phyloP scores from a whole-genome alignment of 1,140 invertebrate species.

The Pissodes strobi region DNA sequence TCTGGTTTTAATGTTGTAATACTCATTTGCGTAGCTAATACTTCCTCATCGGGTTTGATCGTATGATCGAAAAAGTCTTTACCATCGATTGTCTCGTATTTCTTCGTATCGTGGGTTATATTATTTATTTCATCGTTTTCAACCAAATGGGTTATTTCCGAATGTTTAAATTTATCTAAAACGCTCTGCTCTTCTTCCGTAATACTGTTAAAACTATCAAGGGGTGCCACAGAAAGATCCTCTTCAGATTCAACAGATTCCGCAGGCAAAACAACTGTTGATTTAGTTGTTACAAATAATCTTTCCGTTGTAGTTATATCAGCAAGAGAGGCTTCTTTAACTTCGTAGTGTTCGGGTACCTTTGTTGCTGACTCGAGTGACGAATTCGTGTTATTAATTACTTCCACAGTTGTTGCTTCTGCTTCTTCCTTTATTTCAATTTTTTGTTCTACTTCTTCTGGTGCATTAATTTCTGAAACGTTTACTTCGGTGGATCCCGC shows the following conservation, averaged over 20 bases:
- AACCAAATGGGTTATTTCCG: not conserved
- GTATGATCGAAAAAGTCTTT: conserved; percentile 16
- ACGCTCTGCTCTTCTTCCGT: conserved; percentile 40
- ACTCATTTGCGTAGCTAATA: not conserved
- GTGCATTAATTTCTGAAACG: not conserved
- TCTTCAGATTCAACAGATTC: conserved; percentile 17
- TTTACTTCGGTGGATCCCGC: not conserved
- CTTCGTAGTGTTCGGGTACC: conserved; percentile 34
- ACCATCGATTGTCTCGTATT: conserved; percentile 22
- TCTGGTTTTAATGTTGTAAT: not conserved
- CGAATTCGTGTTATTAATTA: too few relatives aligned
- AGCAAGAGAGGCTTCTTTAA: conserved; percentile 41
- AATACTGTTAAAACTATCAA: conserved; percentile 42
- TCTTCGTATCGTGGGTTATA: not conserved
- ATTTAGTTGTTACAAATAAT: conserved; percentile 41
- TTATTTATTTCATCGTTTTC: not conserved
- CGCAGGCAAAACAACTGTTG: conserved; percentile 15
- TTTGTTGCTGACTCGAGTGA: not conserved
- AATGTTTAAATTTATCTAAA: conserved; percentile 36
- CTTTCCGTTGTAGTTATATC: conserved; percentile 46
- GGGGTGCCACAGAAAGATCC: conserved; percentile 21
- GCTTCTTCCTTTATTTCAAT: too few relatives aligned
- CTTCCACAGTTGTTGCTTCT: too few relatives aligned
- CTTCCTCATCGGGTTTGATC: not conserved
- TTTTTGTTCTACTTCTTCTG: not conserved